phyloP scores from a whole-genome alignment of 2,888 invertebrate genomes.

The Trichogramma evanescens region DNA sequence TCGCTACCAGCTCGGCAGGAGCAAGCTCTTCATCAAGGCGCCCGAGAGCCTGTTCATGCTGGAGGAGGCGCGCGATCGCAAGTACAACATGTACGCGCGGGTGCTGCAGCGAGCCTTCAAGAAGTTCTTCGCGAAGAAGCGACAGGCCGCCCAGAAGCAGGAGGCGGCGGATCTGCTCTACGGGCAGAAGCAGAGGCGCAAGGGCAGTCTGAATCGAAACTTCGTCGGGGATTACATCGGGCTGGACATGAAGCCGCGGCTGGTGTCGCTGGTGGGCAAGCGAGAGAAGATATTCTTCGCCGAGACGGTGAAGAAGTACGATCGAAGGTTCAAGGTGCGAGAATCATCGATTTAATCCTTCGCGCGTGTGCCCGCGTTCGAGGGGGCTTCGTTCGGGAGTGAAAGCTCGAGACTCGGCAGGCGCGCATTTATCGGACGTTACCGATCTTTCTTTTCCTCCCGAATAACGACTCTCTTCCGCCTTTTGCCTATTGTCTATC shows the following conservation, averaged over 20 bases:
- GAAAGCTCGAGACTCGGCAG: background rate
- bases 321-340: constrained; percentile 58
- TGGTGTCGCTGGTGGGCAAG: constrained; percentile 54
- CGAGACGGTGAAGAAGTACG: constrained; percentile 59
- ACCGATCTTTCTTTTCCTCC: background rate
- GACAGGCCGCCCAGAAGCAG: constrained; percentile 54
- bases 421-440: background rate
- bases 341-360: constrained; percentile 7
- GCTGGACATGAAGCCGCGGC: constrained; percentile 54
- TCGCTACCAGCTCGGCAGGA: constrained; percentile 60
- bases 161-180: constrained; percentile 50
- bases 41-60: constrained; percentile 60
- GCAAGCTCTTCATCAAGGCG: constrained; percentile 64
- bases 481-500: constrained; percentile 3
- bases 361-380: background rate
- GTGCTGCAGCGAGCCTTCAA: constrained; percentile 62
- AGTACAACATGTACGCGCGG: constrained; percentile 59
- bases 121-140: constrained; percentile 56
- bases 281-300: constrained; percentile 62
- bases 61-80: constrained; percentile 61
- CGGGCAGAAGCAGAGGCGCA: constrained; percentile 57
- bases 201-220: constrained; percentile 58
- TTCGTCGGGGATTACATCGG: constrained; percentile 66
- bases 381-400: background rate
- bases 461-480: background rate